Evolutionary conservation across 2,113 vertebrate species (phyloP), one percentile per base, ranked within the genome.

Genomic region (Cephalophus harveyi): DNA sequence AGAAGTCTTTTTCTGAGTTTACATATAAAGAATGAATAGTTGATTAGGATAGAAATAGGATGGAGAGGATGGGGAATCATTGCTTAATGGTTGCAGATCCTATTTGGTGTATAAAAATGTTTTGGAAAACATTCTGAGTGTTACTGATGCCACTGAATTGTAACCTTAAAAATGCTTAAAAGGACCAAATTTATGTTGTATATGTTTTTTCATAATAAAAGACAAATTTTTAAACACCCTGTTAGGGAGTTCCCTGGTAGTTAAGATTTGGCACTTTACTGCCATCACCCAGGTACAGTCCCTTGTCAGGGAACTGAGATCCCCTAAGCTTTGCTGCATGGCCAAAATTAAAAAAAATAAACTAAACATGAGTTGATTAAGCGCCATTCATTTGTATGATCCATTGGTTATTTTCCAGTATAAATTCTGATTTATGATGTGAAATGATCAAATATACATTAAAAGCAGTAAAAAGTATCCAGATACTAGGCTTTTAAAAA

Each of bases 321-420:
- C 17, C 78, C 28, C 16, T 19, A 81, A 81, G 5, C 17, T n/a
- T 33, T 12, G 10, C 78, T 50, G 50, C 3, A 7, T 19, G 3
- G 30, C 50, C 50, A n/a, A n/a, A 82, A 82, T 27, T 76, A 23
- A 57, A 1, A 28, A 19, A 88, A 82, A 87, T 83, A 40, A 86
- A 9, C 95, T 67, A 67, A 71, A 67, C 79, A 81, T 91, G 94
- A 87, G 67, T 88, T 96, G 91, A 97, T 96, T 43, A 97, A 40
- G 59, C 55, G 21, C 15, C 43, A 88, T 85, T 64, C 50, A 86
- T 87, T 74, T 46, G 23, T n/a, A 27, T 85, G 82, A 78, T 81
- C 12, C 3, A 11, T 6, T 19, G 3, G 52, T 95, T 95, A 55
- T 87, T 97, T 94, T 33, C 91, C 40, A 79, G 21, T 50, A 93